These are phyloP conservation scores for Drosophila equinoxialis DNA, from an alignment of 1,140 invertebrate species.

Conservation along the genomic window DNA sequence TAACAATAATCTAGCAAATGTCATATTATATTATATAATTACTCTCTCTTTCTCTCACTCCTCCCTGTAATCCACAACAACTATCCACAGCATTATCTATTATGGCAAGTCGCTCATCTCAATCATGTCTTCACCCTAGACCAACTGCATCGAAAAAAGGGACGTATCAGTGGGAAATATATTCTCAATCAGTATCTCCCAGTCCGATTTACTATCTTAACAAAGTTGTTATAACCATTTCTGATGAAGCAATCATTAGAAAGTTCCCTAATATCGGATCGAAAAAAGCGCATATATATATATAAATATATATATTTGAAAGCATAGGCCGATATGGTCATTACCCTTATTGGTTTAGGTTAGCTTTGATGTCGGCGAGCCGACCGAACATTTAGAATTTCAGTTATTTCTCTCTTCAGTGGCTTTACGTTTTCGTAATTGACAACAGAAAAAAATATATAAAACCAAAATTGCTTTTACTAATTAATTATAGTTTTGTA, in stretches of 20 bases:
- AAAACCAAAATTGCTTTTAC: not conserved
- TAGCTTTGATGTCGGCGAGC: not conserved
- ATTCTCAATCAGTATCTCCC: not conserved
- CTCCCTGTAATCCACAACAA: slow-evolving; percentile 4
- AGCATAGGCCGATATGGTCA: too few species aligned
- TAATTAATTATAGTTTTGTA: not conserved
- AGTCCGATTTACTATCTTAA: not conserved
- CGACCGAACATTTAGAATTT: not conserved
- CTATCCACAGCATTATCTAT: not conserved
- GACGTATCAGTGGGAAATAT: not conserved
- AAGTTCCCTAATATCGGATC: not conserved
- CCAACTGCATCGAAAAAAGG: too few species aligned
- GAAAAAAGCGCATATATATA: not conserved
- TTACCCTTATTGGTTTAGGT: not conserved
- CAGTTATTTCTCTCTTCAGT: not conserved
- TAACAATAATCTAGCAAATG: slow-evolving; percentile 55
- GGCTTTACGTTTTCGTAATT: slow-evolving; percentile 5
- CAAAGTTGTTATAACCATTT: not conserved
- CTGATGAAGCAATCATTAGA: not conserved
- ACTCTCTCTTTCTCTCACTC: slow-evolving; percentile 7
- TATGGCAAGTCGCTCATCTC: not conserved
- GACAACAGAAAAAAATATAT: too few species aligned
- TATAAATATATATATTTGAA: too few species aligned
- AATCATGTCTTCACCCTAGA: not conserved
- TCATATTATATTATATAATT: slow-evolving; percentile 34